A percentile compares a stretch with the other conserved stretches of the same genome.
phyloP scores from a whole-genome alignment of 2,797 vertebrate species.

The Perodicticus potto region DNA sequence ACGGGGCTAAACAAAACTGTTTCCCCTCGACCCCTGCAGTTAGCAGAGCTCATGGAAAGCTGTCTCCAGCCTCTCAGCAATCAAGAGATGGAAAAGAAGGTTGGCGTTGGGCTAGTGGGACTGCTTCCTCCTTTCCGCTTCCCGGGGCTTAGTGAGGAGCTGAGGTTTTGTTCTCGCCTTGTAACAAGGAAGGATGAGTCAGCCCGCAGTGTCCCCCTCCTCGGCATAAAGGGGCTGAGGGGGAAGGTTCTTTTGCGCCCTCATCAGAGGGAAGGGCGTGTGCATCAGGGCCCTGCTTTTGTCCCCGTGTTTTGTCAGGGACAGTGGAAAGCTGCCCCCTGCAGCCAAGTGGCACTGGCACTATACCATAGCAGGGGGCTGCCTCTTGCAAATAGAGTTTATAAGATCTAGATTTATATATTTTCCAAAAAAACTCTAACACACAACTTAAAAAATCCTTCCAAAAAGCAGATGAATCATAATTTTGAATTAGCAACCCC shows the following conservation, averaged over 20 bases:
- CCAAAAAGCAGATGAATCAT: neutral
- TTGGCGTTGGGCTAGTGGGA: neutral
- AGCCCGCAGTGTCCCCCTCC: neutral
- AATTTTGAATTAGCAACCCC: neutral
- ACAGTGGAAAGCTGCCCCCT: neutral
- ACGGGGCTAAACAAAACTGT: fast-evolving
- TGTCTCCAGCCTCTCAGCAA: too few relatives aligned
- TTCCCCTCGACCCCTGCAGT: fast-evolving
- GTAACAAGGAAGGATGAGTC: neutral
- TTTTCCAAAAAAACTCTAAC: too few relatives aligned
- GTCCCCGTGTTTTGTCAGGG: neutral
- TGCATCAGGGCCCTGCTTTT: too few relatives aligned
- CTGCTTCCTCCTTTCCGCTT: neutral
- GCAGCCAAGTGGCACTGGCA: neutral
- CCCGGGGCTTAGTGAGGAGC: neutral
- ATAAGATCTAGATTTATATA: neutral
- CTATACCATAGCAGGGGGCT: neutral
- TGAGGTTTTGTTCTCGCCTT: neutral
- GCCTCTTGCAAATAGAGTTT: neutral
- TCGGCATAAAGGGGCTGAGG: too few relatives aligned
- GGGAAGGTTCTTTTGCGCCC: neutral
- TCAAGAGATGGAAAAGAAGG: neutral
- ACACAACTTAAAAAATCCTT: neutral
- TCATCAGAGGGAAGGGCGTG: neutral
- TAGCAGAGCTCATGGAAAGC: neutral